phyloP scores from a whole-genome alignment of 1,140 invertebrate species.

The Caenorhabditis brenneri region DNA sequence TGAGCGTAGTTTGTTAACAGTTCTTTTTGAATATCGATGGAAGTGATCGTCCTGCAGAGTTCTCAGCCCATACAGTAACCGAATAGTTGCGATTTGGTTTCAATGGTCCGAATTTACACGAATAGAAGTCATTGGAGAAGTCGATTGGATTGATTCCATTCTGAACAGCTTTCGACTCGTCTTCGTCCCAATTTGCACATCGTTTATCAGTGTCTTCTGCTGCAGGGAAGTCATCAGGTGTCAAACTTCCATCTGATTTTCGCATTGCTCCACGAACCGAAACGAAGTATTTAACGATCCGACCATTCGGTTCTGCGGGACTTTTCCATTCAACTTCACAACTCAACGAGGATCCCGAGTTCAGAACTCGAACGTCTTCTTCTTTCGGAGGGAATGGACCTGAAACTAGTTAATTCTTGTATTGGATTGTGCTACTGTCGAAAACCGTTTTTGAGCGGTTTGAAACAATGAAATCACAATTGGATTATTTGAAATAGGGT shows the following conservation, averaged over 20 bases:
- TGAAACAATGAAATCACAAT: no score
- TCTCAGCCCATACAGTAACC: constrained; percentile 70
- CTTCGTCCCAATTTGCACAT: constrained; percentile 55
- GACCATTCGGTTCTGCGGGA: constrained; percentile 54
- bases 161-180: not conserved
- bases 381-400: constrained; percentile 56
- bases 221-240: constrained; percentile 51
- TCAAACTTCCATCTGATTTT: constrained; percentile 52
- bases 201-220: constrained; percentile 48
- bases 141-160: constrained; percentile 56
- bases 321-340: constrained; percentile 57
- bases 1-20: constrained; percentile 69
- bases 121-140: constrained; percentile 61
- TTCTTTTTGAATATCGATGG: constrained; percentile 59
- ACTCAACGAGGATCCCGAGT: constrained; percentile 44
- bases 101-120: constrained; percentile 69
- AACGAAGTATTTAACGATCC: constrained; percentile 58
- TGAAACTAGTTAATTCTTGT: constrained; percentile 42
- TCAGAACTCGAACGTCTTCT: constrained; percentile 56
- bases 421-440: no score
- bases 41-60: constrained; percentile 63
- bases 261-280: constrained; percentile 50
- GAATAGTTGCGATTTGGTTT: constrained; percentile 71
- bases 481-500: no score
- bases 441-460: no score